Conservation (phyloP, 1,140 invertebrate species). For the Hycleus cichorii region DNA sequence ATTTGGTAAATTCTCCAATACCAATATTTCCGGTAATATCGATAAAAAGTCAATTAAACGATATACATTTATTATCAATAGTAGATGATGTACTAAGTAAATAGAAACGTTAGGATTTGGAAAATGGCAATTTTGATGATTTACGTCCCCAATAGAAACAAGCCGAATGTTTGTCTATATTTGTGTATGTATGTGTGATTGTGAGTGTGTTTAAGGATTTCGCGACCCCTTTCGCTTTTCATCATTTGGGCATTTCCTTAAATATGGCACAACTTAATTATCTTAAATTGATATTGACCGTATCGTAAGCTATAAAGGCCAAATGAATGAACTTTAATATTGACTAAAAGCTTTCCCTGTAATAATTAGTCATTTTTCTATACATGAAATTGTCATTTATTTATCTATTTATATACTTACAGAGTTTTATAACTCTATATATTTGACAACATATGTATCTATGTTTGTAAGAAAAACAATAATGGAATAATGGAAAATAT, state of each 20-base stretch:
- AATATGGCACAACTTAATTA: slow-evolving; percentile 23
- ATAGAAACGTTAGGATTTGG: slow-evolving; percentile 25
- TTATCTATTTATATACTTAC: no score
- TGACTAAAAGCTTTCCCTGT: slow-evolving; percentile 14
- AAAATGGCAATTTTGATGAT: slow-evolving; percentile 27
- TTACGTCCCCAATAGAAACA: slow-evolving; percentile 19
- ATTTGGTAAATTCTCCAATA: no score
- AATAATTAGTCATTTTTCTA: slow-evolving; percentile 10
- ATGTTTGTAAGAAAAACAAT: no score
- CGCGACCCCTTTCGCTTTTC: slow-evolving; percentile 18
- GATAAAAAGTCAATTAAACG: slow-evolving; percentile 20
- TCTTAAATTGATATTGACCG: slow-evolving; percentile 27
- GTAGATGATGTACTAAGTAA: slow-evolving; percentile 25
- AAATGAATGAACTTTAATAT: slow-evolving; percentile 13
- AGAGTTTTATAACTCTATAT: no score
- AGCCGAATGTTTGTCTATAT: slow-evolving; percentile 20
- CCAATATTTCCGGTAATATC: no score
- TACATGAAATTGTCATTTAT: no score
- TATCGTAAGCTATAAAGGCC: slow-evolving; percentile 10
- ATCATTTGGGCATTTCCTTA: slow-evolving; percentile 13
- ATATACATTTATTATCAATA: slow-evolving; percentile 19
- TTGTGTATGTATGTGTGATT: background rate
- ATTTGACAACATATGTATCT: no score
- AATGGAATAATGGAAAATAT: no score
- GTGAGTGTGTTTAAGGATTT: slow-evolving; percentile 16